Percentiles rank a stretch among this genome's conserved stretches.
Evolutionary conservation across 2,113 vertebrate species (phyloP).

Genomic region (Sula dactylatra): DNA sequence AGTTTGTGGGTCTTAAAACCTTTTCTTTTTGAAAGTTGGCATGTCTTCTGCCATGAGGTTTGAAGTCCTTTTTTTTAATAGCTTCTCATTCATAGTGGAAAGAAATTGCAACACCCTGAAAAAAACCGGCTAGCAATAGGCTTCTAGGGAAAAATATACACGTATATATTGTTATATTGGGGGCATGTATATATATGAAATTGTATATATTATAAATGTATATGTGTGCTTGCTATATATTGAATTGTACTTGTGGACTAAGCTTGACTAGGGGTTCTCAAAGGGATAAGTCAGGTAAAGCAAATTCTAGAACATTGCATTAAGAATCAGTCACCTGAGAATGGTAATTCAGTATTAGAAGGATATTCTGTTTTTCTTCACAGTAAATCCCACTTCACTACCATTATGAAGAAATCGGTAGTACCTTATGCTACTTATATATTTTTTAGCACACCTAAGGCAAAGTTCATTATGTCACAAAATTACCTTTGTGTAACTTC

Average conservation of each 20-base stretch:
- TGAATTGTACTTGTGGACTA: background rate
- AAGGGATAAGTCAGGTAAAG: background rate
- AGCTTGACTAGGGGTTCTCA: background rate
- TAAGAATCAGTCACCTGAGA: background rate
- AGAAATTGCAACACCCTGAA: background rate
- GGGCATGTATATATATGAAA: background rate
- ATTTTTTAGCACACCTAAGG: conserved; percentile 12
- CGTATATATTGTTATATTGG: background rate
- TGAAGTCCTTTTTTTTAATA: background rate
- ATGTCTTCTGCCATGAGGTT: background rate
- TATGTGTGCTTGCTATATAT: background rate
- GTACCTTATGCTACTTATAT: background rate
- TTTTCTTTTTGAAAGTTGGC: background rate
- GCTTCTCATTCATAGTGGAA: background rate
- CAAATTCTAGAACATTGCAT: background rate
- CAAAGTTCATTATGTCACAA: background rate
- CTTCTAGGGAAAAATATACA: background rate
- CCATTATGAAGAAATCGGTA: background rate
- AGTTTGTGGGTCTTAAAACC: background rate
- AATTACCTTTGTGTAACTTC: background rate
- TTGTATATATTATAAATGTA: background rate
- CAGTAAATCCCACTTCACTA: background rate
- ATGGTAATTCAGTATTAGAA: background rate
- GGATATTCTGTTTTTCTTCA: background rate
- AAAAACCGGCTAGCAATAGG: background rate